phyloP scores from a whole-genome alignment of 1,140 invertebrate genomes.

The Drosophila albomicans region DNA sequence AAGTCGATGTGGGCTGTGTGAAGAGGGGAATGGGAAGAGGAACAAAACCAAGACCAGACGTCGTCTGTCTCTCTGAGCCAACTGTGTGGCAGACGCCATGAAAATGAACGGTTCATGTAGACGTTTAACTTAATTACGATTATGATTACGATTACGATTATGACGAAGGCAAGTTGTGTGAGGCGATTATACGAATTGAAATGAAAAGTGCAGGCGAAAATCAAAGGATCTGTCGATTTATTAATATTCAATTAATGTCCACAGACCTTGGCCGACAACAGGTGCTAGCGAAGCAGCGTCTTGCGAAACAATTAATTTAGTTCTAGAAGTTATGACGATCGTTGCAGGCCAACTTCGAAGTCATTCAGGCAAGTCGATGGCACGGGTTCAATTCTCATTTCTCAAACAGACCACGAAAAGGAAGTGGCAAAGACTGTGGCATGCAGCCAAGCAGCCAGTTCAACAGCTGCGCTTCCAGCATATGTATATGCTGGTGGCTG shows the following conservation, averaged over 20 bases:
- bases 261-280: constrained; percentile 55
- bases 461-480: constrained; percentile 51
- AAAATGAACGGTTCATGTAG: constrained; percentile 38
- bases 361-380: constrained; percentile 46
- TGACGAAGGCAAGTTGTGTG: constrained; percentile 52
- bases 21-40: not conserved
- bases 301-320: constrained; percentile 74
- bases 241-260: constrained; percentile 77
- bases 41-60: not conserved
- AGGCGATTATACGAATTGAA: constrained; percentile 50
- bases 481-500: constrained; percentile 40
- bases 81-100: constrained; percentile 46
- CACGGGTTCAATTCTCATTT: constrained; percentile 63
- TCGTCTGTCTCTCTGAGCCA: not conserved
- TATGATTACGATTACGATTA: constrained; percentile 56
- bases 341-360: not conserved
- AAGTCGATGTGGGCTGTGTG: not conserved
- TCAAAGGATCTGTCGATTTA: constrained; percentile 62
- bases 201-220: constrained; percentile 60
- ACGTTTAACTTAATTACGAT: constrained; percentile 74
- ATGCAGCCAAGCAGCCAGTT: constrained; percentile 42
- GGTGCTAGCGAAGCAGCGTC: constrained; percentile 44
- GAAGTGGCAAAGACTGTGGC: constrained; percentile 81
- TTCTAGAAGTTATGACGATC: constrained; percentile 44
- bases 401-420: constrained; percentile 79